Base-by-base conservation (phyloP, 2,113 vertebrate genomes). In the Electrona antarctica region DNA sequence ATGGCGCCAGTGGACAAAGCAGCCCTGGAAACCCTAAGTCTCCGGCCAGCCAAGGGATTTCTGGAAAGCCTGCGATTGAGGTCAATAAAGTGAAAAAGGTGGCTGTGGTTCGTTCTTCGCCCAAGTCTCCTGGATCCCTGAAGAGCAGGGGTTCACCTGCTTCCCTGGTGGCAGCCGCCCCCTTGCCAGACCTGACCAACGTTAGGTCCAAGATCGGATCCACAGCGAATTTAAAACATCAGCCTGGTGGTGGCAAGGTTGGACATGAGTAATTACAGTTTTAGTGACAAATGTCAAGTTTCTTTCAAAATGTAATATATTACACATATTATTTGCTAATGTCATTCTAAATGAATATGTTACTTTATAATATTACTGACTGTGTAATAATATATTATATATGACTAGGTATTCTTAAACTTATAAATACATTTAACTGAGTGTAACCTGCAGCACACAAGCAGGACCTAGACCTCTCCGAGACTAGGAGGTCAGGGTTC, bases 161-260 rank as follows among this genome's bases (percentile, higher is more conserved):
- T 0, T 89, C 93, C 1, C 74, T 93, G 80, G 94, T 88, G 0
- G 12, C 75, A 10, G 88, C 91, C 0, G 90, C 88, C 0, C 95
- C 96, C 47, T 90, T 98, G 93, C 97, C 98, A 0, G 97, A 99
- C 87, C 94, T 99, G 82, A 99, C 98, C 87, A 95, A 94, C 0
- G 88, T 99, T 75, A 92, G 79, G 76, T 96, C 98, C 85, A 99
- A 99, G 94, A 95, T 99, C 0, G 96, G 97, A 76, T 99, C 98
- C 59, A 99, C 94, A 0, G 97, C 96, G 0, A 99, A 99, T 92
- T 92, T 99, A 58, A 98, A 97, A 65, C 94, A 99, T 87, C 97
- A 98, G 90, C 98, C 97, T 0, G 97, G 97, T 79, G 98, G 98
- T 0, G 97, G 98, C 65, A 96, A 95, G 96, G 98, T 99, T 94